Evolutionary conservation across 53 echinoderm and acorn worm species (phyloP), one percentile per base, ranked within the genome.

Genomic region (Actinopyga echinites): DNA sequence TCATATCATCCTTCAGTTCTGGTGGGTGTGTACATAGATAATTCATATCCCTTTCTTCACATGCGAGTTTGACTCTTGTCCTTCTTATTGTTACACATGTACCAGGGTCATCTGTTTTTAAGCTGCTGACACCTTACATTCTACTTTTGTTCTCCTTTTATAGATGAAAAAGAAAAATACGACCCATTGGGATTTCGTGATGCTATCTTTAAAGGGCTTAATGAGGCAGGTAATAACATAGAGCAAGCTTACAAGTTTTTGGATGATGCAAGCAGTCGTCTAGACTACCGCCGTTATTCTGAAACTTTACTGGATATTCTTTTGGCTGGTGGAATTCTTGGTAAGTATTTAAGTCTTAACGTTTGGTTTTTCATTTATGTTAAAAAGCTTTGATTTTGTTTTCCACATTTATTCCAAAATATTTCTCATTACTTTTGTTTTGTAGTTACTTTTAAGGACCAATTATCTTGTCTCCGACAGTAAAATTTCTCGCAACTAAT

Each of bases 131-230:
- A 2, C 49, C 49, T 49, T 49, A 15, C 49, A 49, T 49, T 15
- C 2, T 6, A 49, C 17, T n/a, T 49, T 30, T 45, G 40, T 68
- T 21, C 56, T 1, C 55, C 74, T 23, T 2, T 73, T 34, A 44
- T 86, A 95, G 95, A 97, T 97, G 97, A 97, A 85, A 97, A 97
- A 91, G 97, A 97, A 92, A 97, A 94, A 80, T 94, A 97, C 94
- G 94, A 97, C 89, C 94, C 90, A 82, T 88, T 81, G 59, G 97
- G 97, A 80, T 97, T 97, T 87, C 92, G 94, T 84, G 94, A 94
- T 88, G 66, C 62, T 77, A 88, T 97, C 79, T 83, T 94, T 44
- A 90, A 94, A 83, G 97, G 97, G 24, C 91, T 97, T 73, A 88
- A 92, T 78, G 90, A 88, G 68, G 95, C 93, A 81, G 95, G 95